These are phyloP conservation scores for Lordiphosa mommai DNA, from an alignment of 1,140 invertebrate genomes.

Conservation along the genomic window DNA sequence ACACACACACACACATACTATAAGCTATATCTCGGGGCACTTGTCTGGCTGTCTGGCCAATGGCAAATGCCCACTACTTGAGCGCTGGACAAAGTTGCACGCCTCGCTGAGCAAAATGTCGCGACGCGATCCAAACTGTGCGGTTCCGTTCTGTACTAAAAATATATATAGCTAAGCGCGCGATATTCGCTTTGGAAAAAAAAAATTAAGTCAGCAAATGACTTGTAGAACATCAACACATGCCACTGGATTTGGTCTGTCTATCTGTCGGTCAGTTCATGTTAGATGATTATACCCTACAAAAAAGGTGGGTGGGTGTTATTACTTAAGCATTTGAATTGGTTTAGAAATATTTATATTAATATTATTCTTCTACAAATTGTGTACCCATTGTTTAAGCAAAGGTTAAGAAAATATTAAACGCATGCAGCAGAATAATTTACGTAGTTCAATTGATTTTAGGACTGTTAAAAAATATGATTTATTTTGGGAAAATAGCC, in stretches of 20 bases:
- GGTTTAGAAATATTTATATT: too few species aligned
- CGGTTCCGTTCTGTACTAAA: constrained; percentile 10
- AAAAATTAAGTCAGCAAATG: constrained; percentile 78
- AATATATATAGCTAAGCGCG: constrained; percentile 28
- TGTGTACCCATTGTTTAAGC: too few species aligned
- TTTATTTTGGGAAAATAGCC: too few species aligned
- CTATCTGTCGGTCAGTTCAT: too few species aligned
- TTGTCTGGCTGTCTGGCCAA: constrained; percentile 42
- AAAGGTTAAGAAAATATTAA: too few species aligned
- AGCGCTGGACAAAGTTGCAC: constrained; percentile 70
- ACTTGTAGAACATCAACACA: constrained; percentile 75
- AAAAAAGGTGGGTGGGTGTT: neutral
- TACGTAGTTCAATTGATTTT: too few species aligned
- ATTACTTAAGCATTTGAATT: neutral
- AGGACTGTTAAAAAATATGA: too few species aligned
- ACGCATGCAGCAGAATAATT: too few species aligned
- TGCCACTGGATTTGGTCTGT: constrained; percentile 15
- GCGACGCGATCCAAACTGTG: constrained; percentile 16
- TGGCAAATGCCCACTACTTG: constrained; percentile 64
- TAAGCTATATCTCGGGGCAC: constrained; percentile 30
- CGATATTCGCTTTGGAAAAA: constrained; percentile 55
- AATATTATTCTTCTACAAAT: neutral
- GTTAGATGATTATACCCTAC: neutral
- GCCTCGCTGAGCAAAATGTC: constrained; percentile 69
- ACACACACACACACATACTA: constrained; percentile 16